These are phyloP conservation scores for Bubo scandiacus DNA, from an alignment of 2,113 vertebrate genomes.

Conservation along the genomic window DNA sequence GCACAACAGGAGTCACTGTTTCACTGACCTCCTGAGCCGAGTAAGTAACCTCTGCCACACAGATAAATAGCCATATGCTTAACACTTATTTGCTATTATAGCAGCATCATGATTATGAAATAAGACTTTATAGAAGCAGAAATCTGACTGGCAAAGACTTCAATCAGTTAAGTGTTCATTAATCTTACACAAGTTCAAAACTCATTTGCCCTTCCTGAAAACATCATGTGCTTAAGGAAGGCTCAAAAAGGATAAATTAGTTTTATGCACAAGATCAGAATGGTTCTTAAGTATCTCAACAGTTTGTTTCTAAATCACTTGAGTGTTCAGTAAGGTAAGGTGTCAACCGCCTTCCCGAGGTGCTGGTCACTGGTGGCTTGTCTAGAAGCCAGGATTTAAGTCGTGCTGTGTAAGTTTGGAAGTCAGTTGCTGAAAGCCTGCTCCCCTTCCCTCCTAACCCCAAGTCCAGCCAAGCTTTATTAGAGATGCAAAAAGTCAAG, in stretches of 20 bases:
- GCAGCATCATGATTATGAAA: not conserved
- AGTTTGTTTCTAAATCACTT: not conserved
- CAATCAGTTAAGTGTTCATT: not conserved
- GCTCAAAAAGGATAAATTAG: not conserved
- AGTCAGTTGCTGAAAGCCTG: not conserved
- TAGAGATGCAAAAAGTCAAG: not conserved
- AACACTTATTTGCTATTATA: not conserved
- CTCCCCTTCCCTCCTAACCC: not conserved
- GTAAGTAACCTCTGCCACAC: not conserved
- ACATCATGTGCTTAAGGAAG: not conserved
- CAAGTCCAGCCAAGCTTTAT: not conserved
- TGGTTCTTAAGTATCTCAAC: not conserved
- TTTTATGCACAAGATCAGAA: not conserved
- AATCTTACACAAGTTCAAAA: not conserved
- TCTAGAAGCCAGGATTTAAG: not conserved
- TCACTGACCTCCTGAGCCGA: not conserved
- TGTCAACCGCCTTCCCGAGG: not conserved
- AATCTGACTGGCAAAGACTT: not conserved
- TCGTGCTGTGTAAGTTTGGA: not conserved
- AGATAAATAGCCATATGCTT: not conserved
- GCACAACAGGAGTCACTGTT: not conserved
- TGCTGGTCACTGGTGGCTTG: not conserved
- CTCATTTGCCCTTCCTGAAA: not conserved
- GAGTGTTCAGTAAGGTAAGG: not conserved
- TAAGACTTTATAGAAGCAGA: not conserved